These are phyloP conservation scores for Pachypeltis micranthus DNA, from an alignment of 1,140 invertebrate genomes.

Conservation along the genomic window DNA sequence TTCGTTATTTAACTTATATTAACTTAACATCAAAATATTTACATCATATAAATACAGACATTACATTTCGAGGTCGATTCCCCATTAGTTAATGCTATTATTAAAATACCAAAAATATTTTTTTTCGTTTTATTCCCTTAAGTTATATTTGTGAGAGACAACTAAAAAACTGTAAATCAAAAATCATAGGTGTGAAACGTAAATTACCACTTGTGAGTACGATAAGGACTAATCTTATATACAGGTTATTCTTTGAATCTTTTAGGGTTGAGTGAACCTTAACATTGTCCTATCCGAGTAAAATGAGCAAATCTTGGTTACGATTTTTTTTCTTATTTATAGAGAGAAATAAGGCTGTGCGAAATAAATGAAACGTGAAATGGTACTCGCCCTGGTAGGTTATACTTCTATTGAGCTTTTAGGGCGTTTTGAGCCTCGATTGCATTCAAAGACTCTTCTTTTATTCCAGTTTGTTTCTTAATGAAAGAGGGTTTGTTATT, in stretches of 20 bases:
- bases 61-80: neutral
- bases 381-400: no score
- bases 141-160: neutral
- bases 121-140: neutral
- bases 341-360: constrained; percentile 3
- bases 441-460: no score
- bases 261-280: neutral
- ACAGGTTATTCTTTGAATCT: neutral
- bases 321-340: neutral
- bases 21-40: neutral
- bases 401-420: no score
- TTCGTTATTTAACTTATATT: neutral
- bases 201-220: neutral
- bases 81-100: neutral
- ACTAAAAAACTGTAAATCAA: neutral
- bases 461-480: no score
- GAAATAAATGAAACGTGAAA: no score
- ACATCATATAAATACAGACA: neutral
- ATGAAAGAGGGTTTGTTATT: no score
- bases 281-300: constrained; percentile 4
- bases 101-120: constrained; percentile 10
- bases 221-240: neutral
- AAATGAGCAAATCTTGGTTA: constrained; percentile 9
- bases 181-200: no score
- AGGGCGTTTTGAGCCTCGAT: no score